Evolutionary conservation across 1,140 invertebrate genomes (phyloP).

Genomic region (Ceratosolen solmsi): DNA sequence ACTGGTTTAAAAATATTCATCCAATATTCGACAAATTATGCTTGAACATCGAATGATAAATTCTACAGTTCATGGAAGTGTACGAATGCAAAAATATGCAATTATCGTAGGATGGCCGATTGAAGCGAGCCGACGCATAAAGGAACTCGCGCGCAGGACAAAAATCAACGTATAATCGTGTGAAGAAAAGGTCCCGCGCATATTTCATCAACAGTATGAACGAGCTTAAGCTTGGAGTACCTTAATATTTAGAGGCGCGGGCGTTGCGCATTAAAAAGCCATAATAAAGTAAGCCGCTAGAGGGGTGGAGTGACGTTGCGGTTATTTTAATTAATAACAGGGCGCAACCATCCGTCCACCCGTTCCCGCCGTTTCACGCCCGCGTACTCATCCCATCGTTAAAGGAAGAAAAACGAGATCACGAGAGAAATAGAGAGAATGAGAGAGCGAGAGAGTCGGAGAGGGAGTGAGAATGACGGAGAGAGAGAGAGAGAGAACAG

Average conservation of each 20-base stretch:
- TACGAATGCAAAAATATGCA: too few species aligned
- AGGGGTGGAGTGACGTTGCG: constrained; percentile 56
- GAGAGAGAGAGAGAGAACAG: not conserved
- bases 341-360: constrained; percentile 31
- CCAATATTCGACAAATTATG: not conserved
- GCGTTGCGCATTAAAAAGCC: constrained; percentile 47
- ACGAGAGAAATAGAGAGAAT: too few species aligned
- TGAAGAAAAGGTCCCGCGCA: not conserved
- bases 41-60: not conserved
- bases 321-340: constrained; percentile 65
- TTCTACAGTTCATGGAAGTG: not conserved
- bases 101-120: too few species aligned
- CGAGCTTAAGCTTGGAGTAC: not conserved
- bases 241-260: constrained; percentile 3
- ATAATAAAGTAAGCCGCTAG: constrained; percentile 59
- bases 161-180: not conserved
- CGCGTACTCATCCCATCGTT: not conserved
- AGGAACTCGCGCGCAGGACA: not conserved
- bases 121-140: too few species aligned
- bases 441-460: not conserved
- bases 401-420: constrained; percentile 3
- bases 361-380: not conserved
- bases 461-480: too few species aligned
- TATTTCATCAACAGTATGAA: not conserved
- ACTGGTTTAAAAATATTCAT: not conserved